Percentiles rank a stretch among this genome's conserved stretches.
Evolutionary conservation across 1,140 invertebrate genomes (phyloP).

Genomic region (Neodiprion pinetum): DNA sequence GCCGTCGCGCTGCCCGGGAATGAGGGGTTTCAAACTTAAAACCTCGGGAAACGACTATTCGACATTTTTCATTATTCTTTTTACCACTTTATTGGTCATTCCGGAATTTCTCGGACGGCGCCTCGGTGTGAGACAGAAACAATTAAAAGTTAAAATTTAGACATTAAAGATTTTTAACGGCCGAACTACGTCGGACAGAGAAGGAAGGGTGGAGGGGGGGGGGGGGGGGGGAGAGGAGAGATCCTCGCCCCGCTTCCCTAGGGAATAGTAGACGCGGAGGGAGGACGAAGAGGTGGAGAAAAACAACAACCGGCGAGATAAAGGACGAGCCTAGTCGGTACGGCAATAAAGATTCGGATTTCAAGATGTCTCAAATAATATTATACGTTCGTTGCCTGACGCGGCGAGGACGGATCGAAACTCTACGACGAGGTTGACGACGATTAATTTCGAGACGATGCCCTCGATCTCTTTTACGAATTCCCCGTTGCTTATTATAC

Average conservation of each 20-base stretch:
- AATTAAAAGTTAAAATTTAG: slow-evolving; percentile 17
- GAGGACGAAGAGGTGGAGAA: neutral
- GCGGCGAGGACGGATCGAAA: neutral
- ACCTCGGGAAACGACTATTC: neutral
- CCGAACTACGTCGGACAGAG: neutral
- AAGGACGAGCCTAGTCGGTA: neutral
- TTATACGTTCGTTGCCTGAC: too few species aligned
- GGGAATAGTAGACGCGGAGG: neutral
- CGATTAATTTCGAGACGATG: too few species aligned
- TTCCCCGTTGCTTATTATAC: too few species aligned
- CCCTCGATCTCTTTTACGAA: too few species aligned
- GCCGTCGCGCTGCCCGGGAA: neutral
- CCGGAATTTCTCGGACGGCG: neutral
- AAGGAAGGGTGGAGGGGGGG: too few species aligned
- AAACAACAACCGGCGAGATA: neutral
- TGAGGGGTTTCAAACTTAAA: neutral
- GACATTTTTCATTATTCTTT: neutral
- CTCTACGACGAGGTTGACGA: neutral
- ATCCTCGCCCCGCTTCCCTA: neutral
- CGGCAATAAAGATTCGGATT: neutral
- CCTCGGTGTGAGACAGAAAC: slow-evolving; percentile 5
- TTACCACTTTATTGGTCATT: neutral
- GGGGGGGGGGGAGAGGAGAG: too few species aligned
- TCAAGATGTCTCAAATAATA: neutral
- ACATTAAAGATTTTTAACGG: slow-evolving; percentile 16